phyloP scores from a whole-genome alignment of 2,797 vertebrate genomes.

The Graptemys geographica region DNA sequence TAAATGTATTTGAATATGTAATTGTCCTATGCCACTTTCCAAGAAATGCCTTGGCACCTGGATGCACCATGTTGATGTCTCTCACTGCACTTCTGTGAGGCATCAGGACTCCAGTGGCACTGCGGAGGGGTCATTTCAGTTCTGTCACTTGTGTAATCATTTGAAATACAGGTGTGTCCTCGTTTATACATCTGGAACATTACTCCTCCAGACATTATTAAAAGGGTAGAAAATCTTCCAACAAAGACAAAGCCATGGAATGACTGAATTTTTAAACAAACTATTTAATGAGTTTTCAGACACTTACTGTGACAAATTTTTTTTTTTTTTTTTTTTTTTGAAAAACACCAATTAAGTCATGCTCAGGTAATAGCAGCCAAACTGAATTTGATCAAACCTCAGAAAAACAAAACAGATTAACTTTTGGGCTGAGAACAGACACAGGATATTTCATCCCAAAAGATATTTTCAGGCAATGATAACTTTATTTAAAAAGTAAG shows the following conservation, averaged over 20 bases:
- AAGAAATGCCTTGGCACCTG: constrained; percentile 22
- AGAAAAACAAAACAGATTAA: neutral
- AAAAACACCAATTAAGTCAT: neutral
- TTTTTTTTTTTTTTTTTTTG: neutral
- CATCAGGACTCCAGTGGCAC: neutral
- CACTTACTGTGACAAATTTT: neutral
- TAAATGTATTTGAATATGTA: neutral
- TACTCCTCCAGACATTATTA: neutral
- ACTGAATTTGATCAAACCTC: neutral
- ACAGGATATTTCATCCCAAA: neutral
- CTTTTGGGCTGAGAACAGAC: neutral
- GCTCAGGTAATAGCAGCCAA: neutral
- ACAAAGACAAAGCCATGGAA: neutral
- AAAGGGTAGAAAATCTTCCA: constrained; percentile 5
- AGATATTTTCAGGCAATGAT: neutral
- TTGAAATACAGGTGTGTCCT: neutral
- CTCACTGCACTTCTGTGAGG: neutral
- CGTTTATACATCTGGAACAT: neutral
- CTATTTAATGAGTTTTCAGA: neutral
- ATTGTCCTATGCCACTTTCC: neutral
- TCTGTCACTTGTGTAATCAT: neutral
- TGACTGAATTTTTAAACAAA: constrained; percentile 28
- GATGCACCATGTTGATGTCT: constrained; percentile 21
- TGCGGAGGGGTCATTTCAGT: neutral
- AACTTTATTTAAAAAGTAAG: too few relatives aligned